Evolutionary conservation across 1,140 invertebrate species (phyloP).

Genomic region (Phymastichus coffea): DNA sequence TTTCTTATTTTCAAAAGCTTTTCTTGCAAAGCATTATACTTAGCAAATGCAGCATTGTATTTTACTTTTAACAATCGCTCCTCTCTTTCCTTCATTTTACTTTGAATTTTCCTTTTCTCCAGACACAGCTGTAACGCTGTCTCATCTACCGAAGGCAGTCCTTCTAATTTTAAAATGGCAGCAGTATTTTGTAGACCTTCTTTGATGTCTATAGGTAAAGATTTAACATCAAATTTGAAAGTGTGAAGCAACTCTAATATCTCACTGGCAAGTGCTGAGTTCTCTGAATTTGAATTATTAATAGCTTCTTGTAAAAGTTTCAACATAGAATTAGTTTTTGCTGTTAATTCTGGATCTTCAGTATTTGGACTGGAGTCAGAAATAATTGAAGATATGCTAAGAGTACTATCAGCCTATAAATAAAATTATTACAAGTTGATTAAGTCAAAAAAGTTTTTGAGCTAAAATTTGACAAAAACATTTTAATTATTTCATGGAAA

Average conservation of each 20-base stretch:
- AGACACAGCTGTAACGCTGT: constrained; percentile 31
- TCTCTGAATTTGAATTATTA: constrained; percentile 41
- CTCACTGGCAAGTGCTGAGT: constrained; percentile 36
- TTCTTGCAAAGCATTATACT: constrained; percentile 34
- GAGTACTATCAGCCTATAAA: constrained; percentile 12
- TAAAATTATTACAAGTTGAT: not conserved
- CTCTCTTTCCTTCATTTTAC: constrained; percentile 35
- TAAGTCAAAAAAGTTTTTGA: not conserved
- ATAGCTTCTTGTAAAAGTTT: constrained; percentile 36
- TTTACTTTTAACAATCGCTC: constrained; percentile 37
- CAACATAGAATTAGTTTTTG: no score
- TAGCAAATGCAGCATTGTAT: constrained; percentile 39
- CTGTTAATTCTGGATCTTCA: constrained; percentile 15
- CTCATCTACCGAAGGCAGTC: constrained; percentile 38
- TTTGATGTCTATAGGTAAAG: constrained; percentile 37
- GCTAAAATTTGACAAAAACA: no score
- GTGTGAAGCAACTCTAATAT: constrained; percentile 31
- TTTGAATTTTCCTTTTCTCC: constrained; percentile 36
- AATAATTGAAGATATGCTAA: constrained; percentile 18
- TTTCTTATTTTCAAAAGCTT: constrained; percentile 36
- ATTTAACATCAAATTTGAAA: constrained; percentile 36
- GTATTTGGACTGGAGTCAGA: constrained; percentile 1
- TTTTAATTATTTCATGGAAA: no score
- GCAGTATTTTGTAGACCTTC: constrained; percentile 37
- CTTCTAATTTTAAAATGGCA: constrained; percentile 37